Base-by-base conservation (phyloP, 2,113 vertebrate genomes). In the Chloroceryle aenea region DNA sequence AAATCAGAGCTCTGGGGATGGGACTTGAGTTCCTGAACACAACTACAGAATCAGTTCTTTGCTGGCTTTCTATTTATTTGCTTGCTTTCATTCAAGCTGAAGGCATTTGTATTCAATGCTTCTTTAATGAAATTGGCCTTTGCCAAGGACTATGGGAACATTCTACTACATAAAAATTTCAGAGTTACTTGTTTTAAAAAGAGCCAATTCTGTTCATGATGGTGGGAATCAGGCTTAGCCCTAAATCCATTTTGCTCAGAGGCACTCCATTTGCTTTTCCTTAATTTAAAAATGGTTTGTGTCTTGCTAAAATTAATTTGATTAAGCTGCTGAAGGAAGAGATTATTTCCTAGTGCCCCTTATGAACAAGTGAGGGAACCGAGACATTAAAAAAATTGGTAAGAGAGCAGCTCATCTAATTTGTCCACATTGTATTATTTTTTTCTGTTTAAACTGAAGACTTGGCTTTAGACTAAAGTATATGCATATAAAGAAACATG, bases 271-370 rank as follows among this genome's bases (percentile, higher is more conserved):
- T 96, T 94, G 29, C 50, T 88, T 93, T 93, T 94, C 77, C 82
- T 90, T 90, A 81, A 92, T 94, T 92, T 88, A 81, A 96, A 96
- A 90, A 81, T 68, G 7, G 27, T 61, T 96, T 88, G 56, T 88
- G 56, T 84, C n/a, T 88, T 90, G n/a, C 30, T 92, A 84, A 80
- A 95, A 84, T 72, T 90, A 90, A 86, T 84, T 90, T 52, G 23
- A 68, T 93, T 94, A 86, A 53, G 45, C 27, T 90, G 18, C 55
- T 71, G 30, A 92, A 95, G 79, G 55, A 90, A 88, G 55, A 82
- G 11, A 61, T 76, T 84, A 52, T 80, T 90, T 90, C 61, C n/a
- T 84, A 81, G 84, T 78, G 76, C 64, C 27, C 40, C 56, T 81
- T 86, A 71, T 21, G 87, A 50, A 58, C 23, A 63, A 40, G 77